These are phyloP conservation scores for Dinothrombium tinctorium DNA, from an alignment of 1,140 invertebrate genomes.

Conservation along the genomic window DNA sequence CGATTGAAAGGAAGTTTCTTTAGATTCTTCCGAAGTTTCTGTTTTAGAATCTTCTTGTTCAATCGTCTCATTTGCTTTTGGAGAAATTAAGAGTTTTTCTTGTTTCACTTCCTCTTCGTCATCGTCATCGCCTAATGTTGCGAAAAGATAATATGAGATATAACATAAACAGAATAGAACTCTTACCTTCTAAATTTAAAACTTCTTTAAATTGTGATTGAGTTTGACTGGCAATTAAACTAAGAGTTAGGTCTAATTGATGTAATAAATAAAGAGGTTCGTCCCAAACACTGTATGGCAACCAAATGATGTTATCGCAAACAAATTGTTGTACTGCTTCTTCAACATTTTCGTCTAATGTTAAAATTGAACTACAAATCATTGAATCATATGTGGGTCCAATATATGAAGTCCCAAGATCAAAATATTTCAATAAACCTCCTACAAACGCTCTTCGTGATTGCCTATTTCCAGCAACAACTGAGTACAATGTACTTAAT, in stretches of 20 bases:
- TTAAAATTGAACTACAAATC: neutral
- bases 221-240: conserved; percentile 26
- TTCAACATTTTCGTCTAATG: neutral
- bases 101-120: neutral
- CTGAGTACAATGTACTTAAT: conserved; percentile 38
- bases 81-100: neutral
- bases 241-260: conserved; percentile 87
- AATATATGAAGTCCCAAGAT: conserved; percentile 20
- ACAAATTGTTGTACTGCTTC: conserved; percentile 1
- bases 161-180: too few species aligned
- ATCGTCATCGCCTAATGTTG: conserved; percentile 8
- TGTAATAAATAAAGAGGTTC: conserved; percentile 96
- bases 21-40: neutral
- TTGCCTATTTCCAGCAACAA: conserved; percentile 54
- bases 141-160: too few species aligned
- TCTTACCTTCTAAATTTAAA: conserved; percentile 8
- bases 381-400: neutral
- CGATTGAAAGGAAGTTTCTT: too few species aligned
- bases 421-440: conserved; percentile 82
- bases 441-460: conserved; percentile 74
- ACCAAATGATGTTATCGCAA: conserved; percentile 88
- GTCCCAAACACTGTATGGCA: conserved; percentile 89
- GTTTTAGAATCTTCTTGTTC: conserved; percentile 1
- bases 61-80: neutral
- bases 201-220: conserved; percentile 20